Base-by-base conservation (phyloP, 2,113 vertebrate genomes). In the Platysternon megacephalum region DNA sequence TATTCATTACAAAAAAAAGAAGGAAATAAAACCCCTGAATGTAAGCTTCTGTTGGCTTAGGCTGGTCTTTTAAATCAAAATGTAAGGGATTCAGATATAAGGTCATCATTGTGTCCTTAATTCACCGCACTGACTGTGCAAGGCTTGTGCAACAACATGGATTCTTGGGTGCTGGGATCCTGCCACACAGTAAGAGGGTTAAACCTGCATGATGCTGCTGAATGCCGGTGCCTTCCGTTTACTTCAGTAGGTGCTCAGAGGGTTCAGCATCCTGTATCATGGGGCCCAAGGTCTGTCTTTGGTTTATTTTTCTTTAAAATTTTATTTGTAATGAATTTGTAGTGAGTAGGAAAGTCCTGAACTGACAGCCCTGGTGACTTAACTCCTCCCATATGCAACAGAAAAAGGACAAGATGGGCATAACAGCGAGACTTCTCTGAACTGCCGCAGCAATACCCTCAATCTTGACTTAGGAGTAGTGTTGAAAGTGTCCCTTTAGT, bases 11-110 rank as follows among this genome's bases (percentile, higher is more conserved):
- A 48, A 32, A 76, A 91, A 72, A 35, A n/a, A n/a, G 19, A 11
- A n/a, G 65, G 29, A 11, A 11, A 22, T 39, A 72, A 0, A 0
- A 72, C 68, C 5, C 1, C 5, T 1, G 3, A n/a, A 13, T 52
- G 65, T 24, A 72, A 78, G 49, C 32, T 90, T 78, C n/a, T 78
- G 1, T 58, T 89, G 1, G 21, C 55, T 28, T 52, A 48, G 3
- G 24, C 52, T 79, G 42, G 88, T 76, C 35, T 24, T n/a, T 4
- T 82, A 48, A 52, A 53, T 58, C 29, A 56, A 5, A 48, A 5
- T 48, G 16, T 65, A 49, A 53, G 24, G 58, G 58, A 61, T 48
- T 79, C 14, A 0, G 0, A 42, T 28, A 44, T 44, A 76, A 76
- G 17, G 83, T 90, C 13, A 12, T 88, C 35, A 21, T 49, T 11